phyloP scores from a whole-genome alignment of 2,888 invertebrate species.

The Luperina testacea region DNA sequence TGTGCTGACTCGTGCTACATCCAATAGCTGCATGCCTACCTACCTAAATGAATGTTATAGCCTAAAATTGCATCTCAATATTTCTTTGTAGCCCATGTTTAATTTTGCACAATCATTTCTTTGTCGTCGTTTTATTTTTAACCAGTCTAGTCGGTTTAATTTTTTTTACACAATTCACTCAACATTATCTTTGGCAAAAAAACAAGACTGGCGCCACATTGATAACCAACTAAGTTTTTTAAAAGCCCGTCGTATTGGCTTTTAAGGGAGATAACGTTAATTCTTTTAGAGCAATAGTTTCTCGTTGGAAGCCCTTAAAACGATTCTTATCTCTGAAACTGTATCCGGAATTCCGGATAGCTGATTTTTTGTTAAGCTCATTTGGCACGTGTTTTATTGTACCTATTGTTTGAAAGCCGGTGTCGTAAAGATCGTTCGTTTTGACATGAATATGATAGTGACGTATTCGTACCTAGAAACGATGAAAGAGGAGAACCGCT shows the following conservation, averaged over 20 bases:
- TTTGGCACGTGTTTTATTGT: conserved; percentile 80
- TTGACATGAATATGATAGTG: conserved; percentile 59
- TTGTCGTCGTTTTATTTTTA: conserved; percentile 50
- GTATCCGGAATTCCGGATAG: conserved; percentile 75
- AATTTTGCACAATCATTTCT: conserved; percentile 49
- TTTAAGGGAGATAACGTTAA: conserved; percentile 69
- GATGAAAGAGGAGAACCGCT: conserved; percentile 74
- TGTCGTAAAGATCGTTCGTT: conserved; percentile 53
- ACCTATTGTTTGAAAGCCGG: conserved; percentile 49
- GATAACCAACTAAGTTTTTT: conserved; percentile 70
- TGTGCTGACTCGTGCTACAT: conserved; percentile 46
- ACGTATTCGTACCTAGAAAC: conserved; percentile 64
- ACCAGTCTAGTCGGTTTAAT: conserved; percentile 55
- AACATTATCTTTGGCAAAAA: conserved; percentile 71
- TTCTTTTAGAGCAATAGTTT: conserved; percentile 74
- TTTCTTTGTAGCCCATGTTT: conserved; percentile 28
- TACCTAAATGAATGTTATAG: conserved; percentile 18
- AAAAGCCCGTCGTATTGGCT: conserved; percentile 65
- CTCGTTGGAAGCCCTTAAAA: conserved; percentile 75
- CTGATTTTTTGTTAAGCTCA: conserved; percentile 71
- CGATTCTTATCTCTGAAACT: conserved; percentile 76
- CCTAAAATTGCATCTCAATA: conserved; percentile 33
- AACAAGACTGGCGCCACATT: conserved; percentile 80
- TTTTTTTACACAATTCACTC: conserved; percentile 62
- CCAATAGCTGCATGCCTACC: conserved; percentile 24